These are phyloP conservation scores for Phrynosoma blainvillii DNA, from an alignment of 2,113 vertebrate species.

Conservation along the genomic window DNA sequence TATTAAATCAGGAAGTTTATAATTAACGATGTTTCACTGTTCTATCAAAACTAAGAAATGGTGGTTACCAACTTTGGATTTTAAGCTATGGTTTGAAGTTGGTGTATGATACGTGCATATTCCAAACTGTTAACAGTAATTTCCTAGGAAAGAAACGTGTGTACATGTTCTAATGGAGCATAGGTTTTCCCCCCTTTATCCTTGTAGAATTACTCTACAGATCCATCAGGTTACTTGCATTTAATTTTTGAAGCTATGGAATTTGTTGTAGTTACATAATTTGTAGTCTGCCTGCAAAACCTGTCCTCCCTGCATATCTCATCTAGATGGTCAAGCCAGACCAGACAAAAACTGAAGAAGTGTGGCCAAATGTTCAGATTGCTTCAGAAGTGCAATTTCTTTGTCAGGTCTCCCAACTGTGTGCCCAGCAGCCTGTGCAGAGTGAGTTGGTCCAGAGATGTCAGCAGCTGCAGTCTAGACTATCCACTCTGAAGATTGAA, in stretches of 20 bases:
- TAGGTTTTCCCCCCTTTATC: too few relatives aligned
- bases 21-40: background rate
- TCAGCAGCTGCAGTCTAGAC: slow-evolving; percentile 91
- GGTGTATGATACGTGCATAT: too few relatives aligned
- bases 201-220: background rate
- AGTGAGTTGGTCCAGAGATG: slow-evolving; percentile 91
- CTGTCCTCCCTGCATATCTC: background rate
- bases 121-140: too few relatives aligned
- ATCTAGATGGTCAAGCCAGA: background rate
- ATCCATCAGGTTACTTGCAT: background rate
- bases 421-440: slow-evolving; percentile 92
- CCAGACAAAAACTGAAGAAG: background rate
- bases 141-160: too few relatives aligned
- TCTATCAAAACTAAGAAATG: background rate
- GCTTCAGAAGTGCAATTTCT: slow-evolving; percentile 35
- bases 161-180: background rate
- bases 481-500: slow-evolving; percentile 95
- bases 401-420: slow-evolving; percentile 88
- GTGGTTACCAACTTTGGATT: background rate
- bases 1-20: background rate
- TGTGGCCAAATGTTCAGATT: background rate
- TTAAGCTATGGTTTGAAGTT: too few relatives aligned
- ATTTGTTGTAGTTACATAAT: background rate
- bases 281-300: too few relatives aligned
- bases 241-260: background rate